Percentiles rank a stretch among this genome's conserved stretches.
These are phyloP conservation scores for Drosophila leonis DNA, from an alignment of 2,888 invertebrate genomes.

Conservation along the genomic window DNA sequence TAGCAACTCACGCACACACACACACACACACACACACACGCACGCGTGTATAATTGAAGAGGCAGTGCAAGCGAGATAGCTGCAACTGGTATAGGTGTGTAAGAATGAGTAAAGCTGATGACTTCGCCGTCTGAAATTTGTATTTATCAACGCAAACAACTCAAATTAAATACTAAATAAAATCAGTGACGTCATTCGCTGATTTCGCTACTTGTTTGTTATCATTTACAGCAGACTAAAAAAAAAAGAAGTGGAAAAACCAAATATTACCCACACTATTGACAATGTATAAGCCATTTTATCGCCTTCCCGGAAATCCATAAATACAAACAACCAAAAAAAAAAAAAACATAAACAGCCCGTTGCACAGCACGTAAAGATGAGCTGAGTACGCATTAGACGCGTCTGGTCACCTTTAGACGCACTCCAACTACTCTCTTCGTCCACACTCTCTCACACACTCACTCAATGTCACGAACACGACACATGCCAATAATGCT, in stretches of 20 bases:
- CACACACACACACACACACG: slow-evolving; percentile 3
- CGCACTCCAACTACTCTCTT: slow-evolving; percentile 20
- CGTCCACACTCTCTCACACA: background rate
- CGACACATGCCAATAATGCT: slow-evolving; percentile 70
- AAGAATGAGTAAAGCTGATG: slow-evolving; percentile 21
- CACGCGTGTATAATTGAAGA: slow-evolving; percentile 22
- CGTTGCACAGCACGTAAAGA: slow-evolving; percentile 55
- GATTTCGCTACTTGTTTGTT: slow-evolving; percentile 6
- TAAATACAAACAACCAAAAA: slow-evolving; percentile 22
- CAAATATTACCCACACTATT: slow-evolving; percentile 24
- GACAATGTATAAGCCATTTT: slow-evolving; percentile 13
- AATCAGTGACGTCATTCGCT: slow-evolving; percentile 29
- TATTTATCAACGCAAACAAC: slow-evolving; percentile 3
- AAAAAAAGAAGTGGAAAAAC: slow-evolving; percentile 10
- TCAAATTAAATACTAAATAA: background rate
- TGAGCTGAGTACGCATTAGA: slow-evolving; percentile 37
- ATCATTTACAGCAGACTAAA: slow-evolving; percentile 3
- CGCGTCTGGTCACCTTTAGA: slow-evolving; percentile 47
- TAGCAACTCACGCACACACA: slow-evolving; percentile 29
- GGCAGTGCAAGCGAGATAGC: slow-evolving; percentile 25
- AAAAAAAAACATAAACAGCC: slow-evolving; percentile 40
- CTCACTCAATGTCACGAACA: slow-evolving; percentile 48
- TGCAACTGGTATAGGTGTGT: slow-evolving; percentile 20
- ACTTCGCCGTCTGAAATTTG: background rate
- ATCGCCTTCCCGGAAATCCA: slow-evolving; percentile 59